phyloP scores from a whole-genome alignment of 2,113 vertebrate genomes.

The Saguinus imperator region DNA sequence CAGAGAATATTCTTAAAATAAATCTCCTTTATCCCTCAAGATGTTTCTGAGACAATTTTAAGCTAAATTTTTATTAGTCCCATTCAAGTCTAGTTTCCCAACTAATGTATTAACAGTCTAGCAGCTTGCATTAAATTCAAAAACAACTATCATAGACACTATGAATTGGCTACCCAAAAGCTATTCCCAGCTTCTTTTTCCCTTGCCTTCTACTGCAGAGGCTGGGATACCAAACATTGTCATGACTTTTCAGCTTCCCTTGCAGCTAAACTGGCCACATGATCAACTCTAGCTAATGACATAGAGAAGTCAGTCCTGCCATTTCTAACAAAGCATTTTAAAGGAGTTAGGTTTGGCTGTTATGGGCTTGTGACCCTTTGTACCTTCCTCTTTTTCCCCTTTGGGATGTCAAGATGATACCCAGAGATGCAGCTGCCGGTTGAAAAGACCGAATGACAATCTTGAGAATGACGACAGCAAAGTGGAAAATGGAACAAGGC shows the following conservation, averaged over 20 bases:
- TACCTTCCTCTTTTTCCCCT: not conserved
- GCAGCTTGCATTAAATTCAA: not conserved
- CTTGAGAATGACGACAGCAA: not conserved
- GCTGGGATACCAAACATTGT: too few relatives aligned
- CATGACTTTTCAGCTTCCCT: not conserved
- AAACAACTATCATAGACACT: not conserved
- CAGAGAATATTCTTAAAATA: not conserved
- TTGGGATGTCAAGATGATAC: not conserved
- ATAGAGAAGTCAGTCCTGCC: not conserved
- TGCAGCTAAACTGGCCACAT: not conserved
- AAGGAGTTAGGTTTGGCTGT: not conserved
- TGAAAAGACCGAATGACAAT: not conserved
- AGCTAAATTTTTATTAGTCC: not conserved
- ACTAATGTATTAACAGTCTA: not conserved
- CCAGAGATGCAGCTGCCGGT: not conserved
- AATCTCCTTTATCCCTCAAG: not conserved
- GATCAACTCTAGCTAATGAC: not conserved
- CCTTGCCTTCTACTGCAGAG: not conserved
- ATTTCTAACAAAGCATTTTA: not conserved
- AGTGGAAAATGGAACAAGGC: not conserved
- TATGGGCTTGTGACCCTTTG: not conserved
- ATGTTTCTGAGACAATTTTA: not conserved
- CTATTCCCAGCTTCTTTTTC: not conserved
- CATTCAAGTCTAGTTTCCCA: not conserved
- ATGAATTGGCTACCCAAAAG: not conserved